phyloP scores from a whole-genome alignment of 2,797 vertebrate genomes.

The Parotocinclus haroldoi region DNA sequence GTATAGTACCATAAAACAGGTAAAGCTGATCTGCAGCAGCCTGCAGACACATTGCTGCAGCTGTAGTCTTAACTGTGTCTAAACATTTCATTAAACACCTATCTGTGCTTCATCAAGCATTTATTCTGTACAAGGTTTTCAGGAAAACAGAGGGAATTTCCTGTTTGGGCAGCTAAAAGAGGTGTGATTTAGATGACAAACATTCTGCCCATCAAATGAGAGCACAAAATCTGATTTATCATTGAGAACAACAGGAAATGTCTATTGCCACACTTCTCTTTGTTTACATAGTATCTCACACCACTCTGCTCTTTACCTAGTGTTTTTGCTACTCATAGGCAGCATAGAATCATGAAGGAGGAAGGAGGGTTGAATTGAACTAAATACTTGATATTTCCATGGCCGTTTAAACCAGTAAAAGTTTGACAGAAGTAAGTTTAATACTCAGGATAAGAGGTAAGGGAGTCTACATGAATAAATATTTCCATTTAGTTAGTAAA shows the following conservation, averaged over 20 bases:
- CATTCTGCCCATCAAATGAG: conserved; percentile 21
- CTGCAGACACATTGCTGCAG: no score
- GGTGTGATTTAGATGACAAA: conserved; percentile 30
- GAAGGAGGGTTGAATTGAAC: no score
- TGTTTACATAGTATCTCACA: background rate
- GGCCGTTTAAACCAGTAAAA: conserved; percentile 38
- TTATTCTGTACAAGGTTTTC: conserved; percentile 21
- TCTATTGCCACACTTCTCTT: conserved; percentile 12
- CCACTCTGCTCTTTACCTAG: background rate
- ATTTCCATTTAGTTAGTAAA: background rate
- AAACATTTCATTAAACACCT: conserved; percentile 4
- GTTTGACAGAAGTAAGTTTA: conserved; percentile 18
- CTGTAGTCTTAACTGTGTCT: background rate
- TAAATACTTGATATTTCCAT: no score
- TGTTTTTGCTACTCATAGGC: background rate
- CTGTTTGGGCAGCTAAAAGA: conserved; percentile 43
- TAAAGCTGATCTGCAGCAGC: no score
- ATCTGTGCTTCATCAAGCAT: background rate
- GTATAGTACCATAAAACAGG: no score
- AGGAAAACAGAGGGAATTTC: conserved; percentile 32
- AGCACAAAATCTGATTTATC: conserved; percentile 7
- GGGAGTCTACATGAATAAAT: background rate
- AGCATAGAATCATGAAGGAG: background rate
- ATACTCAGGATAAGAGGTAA: background rate
- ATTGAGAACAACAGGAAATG: conserved; percentile 32